Conservation (phyloP, 2,797 vertebrate genomes). For the Neosilurus hyrtlii region DNA sequence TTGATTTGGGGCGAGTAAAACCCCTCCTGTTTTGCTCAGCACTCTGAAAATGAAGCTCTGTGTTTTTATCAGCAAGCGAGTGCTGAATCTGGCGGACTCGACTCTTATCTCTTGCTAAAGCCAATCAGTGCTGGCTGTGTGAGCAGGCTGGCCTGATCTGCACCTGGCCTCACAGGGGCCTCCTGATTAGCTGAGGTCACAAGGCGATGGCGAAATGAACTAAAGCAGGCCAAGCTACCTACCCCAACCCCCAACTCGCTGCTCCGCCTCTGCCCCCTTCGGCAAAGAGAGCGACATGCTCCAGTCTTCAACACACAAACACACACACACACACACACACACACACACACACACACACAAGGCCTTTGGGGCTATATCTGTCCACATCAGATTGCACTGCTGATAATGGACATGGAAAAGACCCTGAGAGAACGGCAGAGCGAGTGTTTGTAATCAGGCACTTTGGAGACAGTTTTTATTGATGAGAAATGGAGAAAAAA, state of each 20-base stretch:
- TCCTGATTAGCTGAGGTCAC: slow-evolving; percentile 73
- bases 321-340: slow-evolving; percentile 12
- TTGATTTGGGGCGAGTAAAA: slow-evolving; percentile 29
- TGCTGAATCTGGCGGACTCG: slow-evolving; percentile 60
- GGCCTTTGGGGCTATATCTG: slow-evolving; percentile 51
- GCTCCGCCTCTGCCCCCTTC: slow-evolving; percentile 47
- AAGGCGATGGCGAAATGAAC: slow-evolving; percentile 69
- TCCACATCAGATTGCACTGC: slow-evolving; percentile 54
- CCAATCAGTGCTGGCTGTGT: slow-evolving; percentile 64
- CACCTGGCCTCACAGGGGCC: slow-evolving; percentile 72
- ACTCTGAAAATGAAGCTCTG: slow-evolving; percentile 52
- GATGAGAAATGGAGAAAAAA: not conserved
- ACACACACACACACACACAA: slow-evolving; percentile 34
- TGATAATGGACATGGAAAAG: slow-evolving; percentile 54
- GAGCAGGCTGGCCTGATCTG: slow-evolving; percentile 62
- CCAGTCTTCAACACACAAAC: slow-evolving; percentile 64
- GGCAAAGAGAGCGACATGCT: slow-evolving; percentile 60
- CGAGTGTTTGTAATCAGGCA: slow-evolving; percentile 14
- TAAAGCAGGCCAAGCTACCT: slow-evolving; percentile 71
- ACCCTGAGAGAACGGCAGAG: slow-evolving; percentile 31
- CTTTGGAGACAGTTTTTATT: not conserved
- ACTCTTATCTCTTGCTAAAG: slow-evolving; percentile 68
- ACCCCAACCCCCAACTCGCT: slow-evolving; percentile 45
- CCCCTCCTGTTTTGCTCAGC: not conserved
- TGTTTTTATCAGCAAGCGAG: slow-evolving; percentile 52